Evolutionary conservation across 2,797 vertebrate species (phyloP).

Genomic region (Halcyon badia): DNA sequence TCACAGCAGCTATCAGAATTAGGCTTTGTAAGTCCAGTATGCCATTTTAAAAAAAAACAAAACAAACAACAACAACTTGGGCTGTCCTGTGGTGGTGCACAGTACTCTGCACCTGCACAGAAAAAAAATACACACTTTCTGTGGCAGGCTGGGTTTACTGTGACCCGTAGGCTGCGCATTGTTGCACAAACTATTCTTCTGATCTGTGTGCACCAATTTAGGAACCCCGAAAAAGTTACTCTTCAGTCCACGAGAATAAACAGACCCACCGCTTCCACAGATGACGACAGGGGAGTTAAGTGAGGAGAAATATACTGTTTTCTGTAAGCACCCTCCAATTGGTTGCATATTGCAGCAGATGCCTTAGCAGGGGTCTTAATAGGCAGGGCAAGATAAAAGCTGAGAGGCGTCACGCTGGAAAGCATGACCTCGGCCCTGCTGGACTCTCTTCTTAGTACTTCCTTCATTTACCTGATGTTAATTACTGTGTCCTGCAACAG

Average conservation of each 20-base stretch:
- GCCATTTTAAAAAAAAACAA: background rate
- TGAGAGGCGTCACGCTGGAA: background rate
- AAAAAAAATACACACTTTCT: background rate
- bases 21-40: background rate
- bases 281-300: background rate
- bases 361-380: background rate
- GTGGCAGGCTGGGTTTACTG: background rate
- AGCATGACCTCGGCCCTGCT: background rate
- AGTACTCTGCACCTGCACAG: background rate
- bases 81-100: background rate
- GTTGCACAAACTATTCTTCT: background rate
- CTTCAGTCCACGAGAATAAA: background rate
- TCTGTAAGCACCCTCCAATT: rapidly evolving
- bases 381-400: background rate
- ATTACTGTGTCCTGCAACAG: background rate
- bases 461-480: background rate
- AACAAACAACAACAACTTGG: background rate
- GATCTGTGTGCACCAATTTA: background rate
- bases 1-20: background rate
- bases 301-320: background rate
- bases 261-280: background rate
- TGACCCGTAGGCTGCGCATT: background rate
- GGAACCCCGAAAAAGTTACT: background rate
- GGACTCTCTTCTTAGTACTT: background rate
- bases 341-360: background rate